Conservation (phyloP, 2,797 vertebrate genomes). For the Paguma larvata region DNA sequence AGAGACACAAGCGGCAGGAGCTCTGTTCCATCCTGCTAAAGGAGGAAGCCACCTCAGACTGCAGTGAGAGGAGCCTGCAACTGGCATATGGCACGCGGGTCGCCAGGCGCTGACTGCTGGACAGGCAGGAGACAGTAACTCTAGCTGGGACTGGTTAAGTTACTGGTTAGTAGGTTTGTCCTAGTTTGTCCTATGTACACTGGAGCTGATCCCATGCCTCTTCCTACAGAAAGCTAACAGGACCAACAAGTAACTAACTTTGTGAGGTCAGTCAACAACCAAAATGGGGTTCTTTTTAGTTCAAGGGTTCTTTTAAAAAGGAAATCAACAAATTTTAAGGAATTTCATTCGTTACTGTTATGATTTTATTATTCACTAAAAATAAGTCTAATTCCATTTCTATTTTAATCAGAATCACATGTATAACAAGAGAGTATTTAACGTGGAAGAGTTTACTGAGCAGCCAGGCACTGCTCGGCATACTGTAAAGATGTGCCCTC, state of each 20-base stretch:
- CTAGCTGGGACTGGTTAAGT: neutral
- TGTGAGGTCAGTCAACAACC: neutral
- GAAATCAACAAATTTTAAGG: constrained; percentile 42
- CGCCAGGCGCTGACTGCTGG: neutral
- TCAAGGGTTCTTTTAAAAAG: constrained; percentile 48
- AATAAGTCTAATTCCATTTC: neutral
- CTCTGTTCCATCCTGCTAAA: neutral
- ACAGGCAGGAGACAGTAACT: neutral
- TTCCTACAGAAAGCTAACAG: neutral
- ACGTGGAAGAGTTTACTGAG: neutral
- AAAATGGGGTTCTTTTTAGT: neutral
- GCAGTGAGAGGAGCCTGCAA: neutral
- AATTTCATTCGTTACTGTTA: neutral
- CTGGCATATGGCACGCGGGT: neutral
- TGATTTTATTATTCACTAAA: constrained; percentile 49
- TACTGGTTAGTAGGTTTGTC: neutral
- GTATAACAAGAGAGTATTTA: neutral
- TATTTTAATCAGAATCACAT: constrained; percentile 1
- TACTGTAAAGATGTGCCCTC: neutral
- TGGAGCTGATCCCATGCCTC: neutral
- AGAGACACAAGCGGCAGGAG: neutral
- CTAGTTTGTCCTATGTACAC: neutral
- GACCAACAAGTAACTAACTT: neutral
- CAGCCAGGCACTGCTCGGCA: neutral
- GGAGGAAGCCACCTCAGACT: neutral